A percentile compares a stretch with the other conserved stretches of the same genome.
Evolutionary conservation across 2,797 vertebrate genomes (phyloP).

Genomic region (Tolypeutes matacus): DNA sequence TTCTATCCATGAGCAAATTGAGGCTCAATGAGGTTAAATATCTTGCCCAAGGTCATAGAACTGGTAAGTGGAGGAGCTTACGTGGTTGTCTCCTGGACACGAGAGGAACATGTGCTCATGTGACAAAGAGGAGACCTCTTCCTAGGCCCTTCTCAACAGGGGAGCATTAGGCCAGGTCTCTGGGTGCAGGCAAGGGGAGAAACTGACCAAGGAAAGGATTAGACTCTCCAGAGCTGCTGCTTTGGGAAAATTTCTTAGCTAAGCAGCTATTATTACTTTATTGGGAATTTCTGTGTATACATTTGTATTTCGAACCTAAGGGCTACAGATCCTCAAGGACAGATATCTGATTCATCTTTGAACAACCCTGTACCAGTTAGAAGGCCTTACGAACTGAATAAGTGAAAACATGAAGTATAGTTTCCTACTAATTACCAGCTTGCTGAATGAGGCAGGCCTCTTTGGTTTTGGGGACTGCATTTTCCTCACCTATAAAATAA

Average conservation of each 20-base stretch:
- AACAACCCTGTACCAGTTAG: neutral
- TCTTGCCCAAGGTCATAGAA: neutral
- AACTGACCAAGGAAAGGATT: neutral
- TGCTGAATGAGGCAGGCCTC: neutral
- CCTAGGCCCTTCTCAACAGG: neutral
- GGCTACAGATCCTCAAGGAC: neutral
- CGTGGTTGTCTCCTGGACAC: neutral
- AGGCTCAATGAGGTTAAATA: neutral
- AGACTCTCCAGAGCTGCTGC: neutral
- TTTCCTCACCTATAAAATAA: conserved; percentile 1
- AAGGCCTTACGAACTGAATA: neutral
- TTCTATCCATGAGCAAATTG: neutral
- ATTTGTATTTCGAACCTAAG: neutral
- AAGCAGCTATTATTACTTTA: neutral
- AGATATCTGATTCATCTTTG: neutral
- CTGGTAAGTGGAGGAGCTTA: neutral
- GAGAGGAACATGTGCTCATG: neutral
- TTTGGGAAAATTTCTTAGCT: neutral
- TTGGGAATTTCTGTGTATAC: neutral
- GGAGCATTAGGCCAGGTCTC: neutral
- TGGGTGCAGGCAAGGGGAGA: neutral
- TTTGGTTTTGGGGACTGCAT: neutral
- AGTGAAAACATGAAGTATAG: neutral
- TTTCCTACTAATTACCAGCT: neutral
- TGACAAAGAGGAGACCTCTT: neutral